Percentiles rank a stretch among this genome's conserved stretches.
phyloP scores from a whole-genome alignment of 2,797 vertebrate species.

The Mastacembelus armatus region DNA sequence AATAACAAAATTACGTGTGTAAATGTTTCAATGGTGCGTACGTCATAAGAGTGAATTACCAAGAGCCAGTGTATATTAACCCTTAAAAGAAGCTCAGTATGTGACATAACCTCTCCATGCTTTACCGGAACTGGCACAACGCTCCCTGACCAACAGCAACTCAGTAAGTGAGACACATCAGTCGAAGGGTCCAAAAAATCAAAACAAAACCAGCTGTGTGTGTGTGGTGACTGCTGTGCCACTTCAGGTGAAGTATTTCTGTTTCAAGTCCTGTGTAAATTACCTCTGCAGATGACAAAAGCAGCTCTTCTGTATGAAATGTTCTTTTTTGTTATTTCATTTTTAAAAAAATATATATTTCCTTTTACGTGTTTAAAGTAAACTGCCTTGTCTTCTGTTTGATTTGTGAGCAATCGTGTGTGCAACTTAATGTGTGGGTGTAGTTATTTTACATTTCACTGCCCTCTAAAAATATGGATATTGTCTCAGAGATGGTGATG shows the following conservation, averaged over 20 bases:
- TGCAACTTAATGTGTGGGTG: too few relatives aligned
- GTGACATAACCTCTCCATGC: constrained; percentile 73
- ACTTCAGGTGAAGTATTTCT: constrained; percentile 73
- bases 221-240: constrained; percentile 44
- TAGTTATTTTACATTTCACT: too few relatives aligned
- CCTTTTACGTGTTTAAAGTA: constrained; percentile 96
- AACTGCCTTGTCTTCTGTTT: constrained; percentile 43
- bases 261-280: constrained; percentile 95
- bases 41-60: constrained; percentile 82
- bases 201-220: constrained; percentile 6
- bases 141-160: constrained; percentile 11
- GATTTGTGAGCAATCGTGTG: too few relatives aligned
- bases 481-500: too few relatives aligned
- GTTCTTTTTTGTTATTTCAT: constrained; percentile 82
- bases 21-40: constrained; percentile 94
- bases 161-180: constrained; percentile 6
- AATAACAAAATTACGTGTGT: constrained; percentile 93
- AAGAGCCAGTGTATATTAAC: constrained; percentile 89
- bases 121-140: constrained; percentile 63
- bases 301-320: constrained; percentile 92
- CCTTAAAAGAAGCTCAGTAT: constrained; percentile 82
- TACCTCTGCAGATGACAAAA: constrained; percentile 90
- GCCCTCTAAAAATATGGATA: too few relatives aligned
- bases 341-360: constrained; percentile 96
- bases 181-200: neutral